Base-by-base conservation (phyloP, 2,797 vertebrate genomes). In the Tenualosa thibaudeaui region DNA sequence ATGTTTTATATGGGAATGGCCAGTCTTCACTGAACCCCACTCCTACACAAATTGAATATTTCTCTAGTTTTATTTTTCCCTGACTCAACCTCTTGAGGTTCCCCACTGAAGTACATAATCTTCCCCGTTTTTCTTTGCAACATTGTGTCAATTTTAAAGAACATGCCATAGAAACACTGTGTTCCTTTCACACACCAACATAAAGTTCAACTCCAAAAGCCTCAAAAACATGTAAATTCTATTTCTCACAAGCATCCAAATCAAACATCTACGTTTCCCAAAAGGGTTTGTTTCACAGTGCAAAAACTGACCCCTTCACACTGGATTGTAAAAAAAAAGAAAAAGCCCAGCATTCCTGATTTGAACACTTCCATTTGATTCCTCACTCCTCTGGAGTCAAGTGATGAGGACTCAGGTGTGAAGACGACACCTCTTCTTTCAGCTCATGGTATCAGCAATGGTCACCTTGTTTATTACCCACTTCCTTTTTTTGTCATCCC, bases 271-370 rank as follows among this genome's bases (percentile, higher is more conserved):
- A 46, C 71, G 22, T 56, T 13, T 19, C 49, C 71, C 51, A 19
- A 31, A 10, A 24, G 78, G 24, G 50, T 51, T 71, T 12, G 58
- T 56, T 19, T 84, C 9, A 54, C 43, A 81, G 81, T 68, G 43
- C 56, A 13, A 13, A 81, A 68, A 12, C 62, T 81, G 81, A 85
- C 40, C 24, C 12, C 58, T 84, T 82, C 83, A 85, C 84, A 65
- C 65, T 81, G 53, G 51, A 82, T 85, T 82, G 78, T 43, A 87
- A 87, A 31, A 31, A 31, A 31, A 31, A 31, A n/a, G n/a, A 82
- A 53, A 78, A 46, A 26, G 46, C 24, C 58, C 81, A 84, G 50
- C 62, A 82, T n/a, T 2, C 19, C 81, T 81, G 43, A 51, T 40
- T 75, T 71, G 24, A 43, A 50, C 49, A 31, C 75, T 78, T 6